Evolutionary conservation across 2,888 invertebrate genomes (phyloP).

Genomic region (Tenthredo scrophulariae): DNA sequence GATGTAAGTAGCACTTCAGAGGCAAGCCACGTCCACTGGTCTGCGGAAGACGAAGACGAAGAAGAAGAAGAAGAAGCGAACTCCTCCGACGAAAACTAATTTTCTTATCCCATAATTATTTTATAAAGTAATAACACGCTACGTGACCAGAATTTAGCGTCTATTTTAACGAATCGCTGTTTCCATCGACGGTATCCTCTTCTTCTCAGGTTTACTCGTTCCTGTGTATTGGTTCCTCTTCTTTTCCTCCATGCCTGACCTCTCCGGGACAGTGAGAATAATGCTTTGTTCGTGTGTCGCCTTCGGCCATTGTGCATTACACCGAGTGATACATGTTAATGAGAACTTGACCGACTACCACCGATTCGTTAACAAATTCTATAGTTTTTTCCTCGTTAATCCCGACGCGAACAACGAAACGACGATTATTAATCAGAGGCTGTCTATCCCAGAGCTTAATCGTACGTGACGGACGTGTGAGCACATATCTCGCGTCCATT

Average conservation of each 20-base stretch:
- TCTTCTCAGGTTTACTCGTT: not conserved
- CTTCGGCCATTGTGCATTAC: not conserved
- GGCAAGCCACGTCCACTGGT: constrained; percentile 38
- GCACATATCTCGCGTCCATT: constrained; percentile 8
- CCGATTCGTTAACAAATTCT: not conserved
- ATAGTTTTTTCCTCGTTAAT: not conserved
- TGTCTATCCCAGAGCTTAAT: not conserved
- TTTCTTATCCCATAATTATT: constrained; percentile 54
- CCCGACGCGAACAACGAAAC: not conserved
- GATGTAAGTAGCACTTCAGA: constrained; percentile 26
- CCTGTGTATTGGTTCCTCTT: not conserved
- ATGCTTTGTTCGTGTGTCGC: not conserved
- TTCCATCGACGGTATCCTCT: constrained; percentile 9
- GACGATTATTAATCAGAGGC: constrained; percentile 14
- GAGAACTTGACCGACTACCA: constrained; percentile 17
- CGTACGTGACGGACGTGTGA: constrained; percentile 24
- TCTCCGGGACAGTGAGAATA: not conserved
- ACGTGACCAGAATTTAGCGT: constrained; percentile 39
- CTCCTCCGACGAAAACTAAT: constrained; percentile 48
- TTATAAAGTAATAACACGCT: constrained; percentile 51
- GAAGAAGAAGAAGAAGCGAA: constrained; percentile 34
- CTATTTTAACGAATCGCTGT: constrained; percentile 26
- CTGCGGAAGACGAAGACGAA: constrained; percentile 3
- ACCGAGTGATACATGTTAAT: constrained; percentile 12
- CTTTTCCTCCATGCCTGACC: not conserved